phyloP scores from a whole-genome alignment of 2,797 vertebrate species.

The Craterocephalus amniculus region DNA sequence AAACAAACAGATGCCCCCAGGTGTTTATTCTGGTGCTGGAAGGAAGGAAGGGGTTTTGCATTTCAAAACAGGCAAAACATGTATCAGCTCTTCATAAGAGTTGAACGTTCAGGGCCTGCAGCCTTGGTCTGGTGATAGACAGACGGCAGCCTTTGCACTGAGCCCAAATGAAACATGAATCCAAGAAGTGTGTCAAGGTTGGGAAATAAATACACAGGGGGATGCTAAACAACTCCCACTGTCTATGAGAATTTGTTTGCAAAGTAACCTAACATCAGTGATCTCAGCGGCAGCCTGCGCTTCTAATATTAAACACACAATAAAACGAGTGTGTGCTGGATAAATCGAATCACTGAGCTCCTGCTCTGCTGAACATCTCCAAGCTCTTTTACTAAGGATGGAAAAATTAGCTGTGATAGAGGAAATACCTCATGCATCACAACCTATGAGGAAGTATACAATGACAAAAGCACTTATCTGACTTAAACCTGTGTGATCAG shows the following conservation, averaged over 20 bases:
- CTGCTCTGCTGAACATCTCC: constrained; percentile 1
- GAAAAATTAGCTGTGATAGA: neutral
- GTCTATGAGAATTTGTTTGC: constrained; percentile 25
- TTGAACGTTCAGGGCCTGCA: constrained; percentile 30
- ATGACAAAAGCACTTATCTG: constrained; percentile 11
- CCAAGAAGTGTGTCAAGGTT: constrained; percentile 48
- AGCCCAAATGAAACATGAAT: constrained; percentile 55
- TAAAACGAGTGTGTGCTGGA: neutral
- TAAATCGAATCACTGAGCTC: neutral
- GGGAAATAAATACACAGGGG: constrained; percentile 56
- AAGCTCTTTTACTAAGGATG: neutral
- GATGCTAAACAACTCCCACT: constrained; percentile 25
- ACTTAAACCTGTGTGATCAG: constrained; percentile 32
- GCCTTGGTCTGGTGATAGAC: constrained; percentile 38
- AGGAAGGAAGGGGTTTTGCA: constrained; percentile 6
- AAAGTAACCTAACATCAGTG: constrained; percentile 2
- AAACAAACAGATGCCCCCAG: constrained; percentile 25
- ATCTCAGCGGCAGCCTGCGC: neutral
- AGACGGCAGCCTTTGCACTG: constrained; percentile 32
- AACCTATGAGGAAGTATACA: neutral
- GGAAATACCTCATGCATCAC: neutral
- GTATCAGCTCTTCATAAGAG: constrained; percentile 24
- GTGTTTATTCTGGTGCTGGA: neutral
- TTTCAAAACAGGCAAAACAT: constrained; percentile 36
- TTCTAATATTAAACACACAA: neutral